phyloP scores from a whole-genome alignment of 2,797 vertebrate genomes.

The Cryptoprocta ferox region DNA sequence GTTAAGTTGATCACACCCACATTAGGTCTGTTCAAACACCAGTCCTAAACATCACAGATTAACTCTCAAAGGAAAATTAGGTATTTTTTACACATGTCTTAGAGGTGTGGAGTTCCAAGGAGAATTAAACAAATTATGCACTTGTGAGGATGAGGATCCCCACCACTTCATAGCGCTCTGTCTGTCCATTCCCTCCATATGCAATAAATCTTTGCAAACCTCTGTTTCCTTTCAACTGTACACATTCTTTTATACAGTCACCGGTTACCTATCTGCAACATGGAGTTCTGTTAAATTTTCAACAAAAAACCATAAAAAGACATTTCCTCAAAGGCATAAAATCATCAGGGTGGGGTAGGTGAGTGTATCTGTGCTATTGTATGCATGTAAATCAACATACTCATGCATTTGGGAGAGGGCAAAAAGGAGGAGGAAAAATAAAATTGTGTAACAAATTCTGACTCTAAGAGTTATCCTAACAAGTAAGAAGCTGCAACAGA shows the following conservation, averaged over 20 bases:
- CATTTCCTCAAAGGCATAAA: neutral
- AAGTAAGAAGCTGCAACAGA: neutral
- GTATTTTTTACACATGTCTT: neutral
- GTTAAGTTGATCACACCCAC: conserved; percentile 17
- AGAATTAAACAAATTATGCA: neutral
- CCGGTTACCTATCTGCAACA: neutral
- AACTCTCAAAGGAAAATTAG: neutral
- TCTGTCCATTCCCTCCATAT: neutral
- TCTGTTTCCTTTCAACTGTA: neutral
- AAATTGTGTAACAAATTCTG: neutral
- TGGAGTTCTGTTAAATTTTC: neutral
- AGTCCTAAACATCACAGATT: neutral
- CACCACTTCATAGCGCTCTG: neutral
- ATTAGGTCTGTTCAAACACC: neutral
- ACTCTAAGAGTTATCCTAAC: neutral
- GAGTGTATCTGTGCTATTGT: neutral
- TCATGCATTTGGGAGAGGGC: rapidly evolving
- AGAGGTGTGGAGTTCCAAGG: neutral
- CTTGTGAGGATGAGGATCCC: neutral
- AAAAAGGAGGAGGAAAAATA: neutral
- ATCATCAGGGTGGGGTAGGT: neutral
- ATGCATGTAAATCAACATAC: neutral
- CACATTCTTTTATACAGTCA: neutral
- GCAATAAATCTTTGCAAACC: neutral
- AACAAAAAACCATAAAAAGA: neutral